A percentile compares a stretch with the other conserved stretches of the same genome.
Evolutionary conservation across 2,888 invertebrate genomes (phyloP).

Genomic region (Augiades crinisus): DNA sequence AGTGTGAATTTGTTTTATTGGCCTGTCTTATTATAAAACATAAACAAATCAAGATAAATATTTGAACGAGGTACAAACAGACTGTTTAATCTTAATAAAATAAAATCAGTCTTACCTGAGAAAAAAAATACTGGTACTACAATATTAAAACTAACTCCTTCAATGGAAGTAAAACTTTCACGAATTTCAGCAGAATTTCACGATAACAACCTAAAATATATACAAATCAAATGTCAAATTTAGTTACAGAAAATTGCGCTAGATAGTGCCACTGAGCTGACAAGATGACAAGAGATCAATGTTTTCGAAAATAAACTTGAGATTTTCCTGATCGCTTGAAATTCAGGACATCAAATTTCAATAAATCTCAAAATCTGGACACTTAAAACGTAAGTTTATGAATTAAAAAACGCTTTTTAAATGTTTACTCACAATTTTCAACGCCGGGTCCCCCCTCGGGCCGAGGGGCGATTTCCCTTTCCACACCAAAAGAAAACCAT

Average conservation of each 20-base stretch:
- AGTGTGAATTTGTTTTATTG: no score
- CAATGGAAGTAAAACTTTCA: no score
- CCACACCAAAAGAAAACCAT: constrained; percentile 65
- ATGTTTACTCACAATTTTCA: constrained; percentile 44
- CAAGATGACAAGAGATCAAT: constrained; percentile 72
- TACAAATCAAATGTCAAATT: constrained; percentile 51
- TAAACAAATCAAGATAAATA: no score
- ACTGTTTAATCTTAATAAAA: no score
- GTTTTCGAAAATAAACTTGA: constrained; percentile 78
- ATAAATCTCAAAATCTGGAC: constrained; percentile 40
- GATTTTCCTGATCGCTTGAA: constrained; percentile 59
- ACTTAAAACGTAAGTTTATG: constrained; percentile 56
- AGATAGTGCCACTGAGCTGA: constrained; percentile 64
- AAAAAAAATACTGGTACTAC: no score
- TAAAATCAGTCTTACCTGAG: no score
- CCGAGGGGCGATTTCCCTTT: constrained; percentile 77
- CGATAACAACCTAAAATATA: constrained; percentile 13
- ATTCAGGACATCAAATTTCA: constrained; percentile 44
- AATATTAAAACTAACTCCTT: no score
- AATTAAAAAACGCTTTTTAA: constrained; percentile 35
- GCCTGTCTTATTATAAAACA: no score
- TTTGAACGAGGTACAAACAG: no score
- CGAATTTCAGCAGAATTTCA: no score
- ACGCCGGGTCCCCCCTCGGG: constrained; percentile 67
- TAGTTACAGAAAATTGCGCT: constrained; percentile 50